Evolutionary conservation across 2,797 vertebrate species (phyloP).

Genomic region (Diplodus puntazzo): DNA sequence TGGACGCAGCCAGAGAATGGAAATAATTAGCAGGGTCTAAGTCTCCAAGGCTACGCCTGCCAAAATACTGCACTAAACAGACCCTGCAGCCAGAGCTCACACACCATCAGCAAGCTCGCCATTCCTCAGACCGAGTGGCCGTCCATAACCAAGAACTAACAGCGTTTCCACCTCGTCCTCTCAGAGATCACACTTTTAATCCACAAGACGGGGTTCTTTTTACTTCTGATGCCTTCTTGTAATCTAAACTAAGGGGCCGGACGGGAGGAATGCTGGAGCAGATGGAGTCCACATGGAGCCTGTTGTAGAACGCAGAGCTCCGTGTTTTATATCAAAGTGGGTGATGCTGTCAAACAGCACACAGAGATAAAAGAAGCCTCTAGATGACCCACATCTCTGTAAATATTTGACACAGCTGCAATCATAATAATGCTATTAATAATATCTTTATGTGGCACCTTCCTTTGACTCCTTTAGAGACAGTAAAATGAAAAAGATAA

Average conservation of each 20-base stretch:
- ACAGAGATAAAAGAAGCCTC: conserved; percentile 18
- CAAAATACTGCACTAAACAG: conserved; percentile 77
- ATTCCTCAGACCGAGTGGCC: conserved; percentile 20
- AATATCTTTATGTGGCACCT: neutral
- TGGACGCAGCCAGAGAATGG: conserved; percentile 69
- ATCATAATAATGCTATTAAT: neutral
- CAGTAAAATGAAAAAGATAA: neutral
- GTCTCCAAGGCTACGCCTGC: conserved; percentile 76
- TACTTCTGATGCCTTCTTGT: conserved; percentile 16
- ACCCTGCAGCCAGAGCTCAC: conserved; percentile 65
- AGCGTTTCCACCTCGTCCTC: conserved; percentile 10
- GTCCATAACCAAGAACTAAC: conserved; percentile 6
- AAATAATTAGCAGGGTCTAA: conserved; percentile 77
- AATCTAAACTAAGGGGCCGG: conserved; percentile 13
- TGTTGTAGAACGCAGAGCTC: conserved; percentile 27
- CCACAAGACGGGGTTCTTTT: conserved; percentile 8
- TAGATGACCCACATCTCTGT: neutral
- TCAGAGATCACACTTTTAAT: conserved; percentile 35
- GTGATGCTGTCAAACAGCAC: conserved; percentile 38
- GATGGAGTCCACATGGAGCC: conserved; percentile 59
- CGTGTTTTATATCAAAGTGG: conserved; percentile 24
- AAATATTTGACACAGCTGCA: conserved; percentile 21
- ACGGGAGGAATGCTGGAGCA: conserved; percentile 48
- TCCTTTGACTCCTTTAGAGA: neutral
- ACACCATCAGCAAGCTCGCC: conserved; percentile 55